Evolutionary conservation across 2,888 invertebrate genomes (phyloP).

Genomic region (Atrina japonica): DNA sequence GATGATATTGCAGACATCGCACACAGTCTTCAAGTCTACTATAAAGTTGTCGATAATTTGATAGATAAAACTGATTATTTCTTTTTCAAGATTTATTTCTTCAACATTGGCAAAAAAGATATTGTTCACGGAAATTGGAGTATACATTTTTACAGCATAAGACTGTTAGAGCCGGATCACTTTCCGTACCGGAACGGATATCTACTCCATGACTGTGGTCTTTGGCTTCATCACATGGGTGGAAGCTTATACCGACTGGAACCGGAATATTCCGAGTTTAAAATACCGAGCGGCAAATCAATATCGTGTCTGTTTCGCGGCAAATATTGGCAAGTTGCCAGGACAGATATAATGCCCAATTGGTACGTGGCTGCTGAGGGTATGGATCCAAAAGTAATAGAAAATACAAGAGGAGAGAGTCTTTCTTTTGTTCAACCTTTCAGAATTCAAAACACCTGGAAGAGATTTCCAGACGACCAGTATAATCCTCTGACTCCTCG

Average conservation of each 20-base stretch:
- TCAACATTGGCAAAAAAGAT: constrained; percentile 10
- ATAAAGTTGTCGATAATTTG: constrained; percentile 57
- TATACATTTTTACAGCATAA: constrained; percentile 34
- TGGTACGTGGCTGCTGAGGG: constrained; percentile 65
- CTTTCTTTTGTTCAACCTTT: constrained; percentile 62
- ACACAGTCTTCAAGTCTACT: constrained; percentile 48
- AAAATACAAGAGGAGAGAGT: constrained; percentile 51
- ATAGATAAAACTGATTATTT: constrained; percentile 1
- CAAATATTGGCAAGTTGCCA: constrained; percentile 57
- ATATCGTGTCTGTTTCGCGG: constrained; percentile 16
- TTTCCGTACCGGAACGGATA: constrained; percentile 22
- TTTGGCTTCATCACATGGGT: constrained; percentile 29
- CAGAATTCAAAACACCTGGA: constrained; percentile 61
- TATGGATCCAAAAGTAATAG: constrained; percentile 51
- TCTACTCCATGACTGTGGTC: constrained; percentile 19
- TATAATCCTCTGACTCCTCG: constrained; percentile 66
- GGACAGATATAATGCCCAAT: constrained; percentile 65
- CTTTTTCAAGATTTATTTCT: constrained; percentile 5
- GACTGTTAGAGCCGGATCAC: constrained; percentile 25
- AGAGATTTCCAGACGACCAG: constrained; percentile 52
- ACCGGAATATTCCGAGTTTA: constrained; percentile 15
- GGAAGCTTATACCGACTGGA: constrained; percentile 23
- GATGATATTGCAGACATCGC: constrained; percentile 61
- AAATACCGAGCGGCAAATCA: not conserved
- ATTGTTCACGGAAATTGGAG: constrained; percentile 26